These are phyloP conservation scores for Macaria liturata DNA, from an alignment of 2,888 invertebrate genomes.

Conservation along the genomic window DNA sequence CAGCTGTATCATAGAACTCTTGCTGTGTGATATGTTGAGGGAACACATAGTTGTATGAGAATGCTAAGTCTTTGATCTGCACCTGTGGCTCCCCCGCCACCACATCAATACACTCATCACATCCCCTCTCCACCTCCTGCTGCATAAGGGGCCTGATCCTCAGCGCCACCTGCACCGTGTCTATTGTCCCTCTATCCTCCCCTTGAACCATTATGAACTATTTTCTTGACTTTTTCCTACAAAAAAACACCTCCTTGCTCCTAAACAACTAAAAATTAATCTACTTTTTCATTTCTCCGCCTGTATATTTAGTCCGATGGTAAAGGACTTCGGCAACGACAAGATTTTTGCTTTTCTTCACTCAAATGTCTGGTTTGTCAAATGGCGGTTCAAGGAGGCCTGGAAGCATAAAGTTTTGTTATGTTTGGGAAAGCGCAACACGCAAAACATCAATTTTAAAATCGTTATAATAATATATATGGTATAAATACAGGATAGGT, in stretches of 20 bases:
- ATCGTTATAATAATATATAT: background rate
- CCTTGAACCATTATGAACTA: constrained; percentile 62
- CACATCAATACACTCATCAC: constrained; percentile 88
- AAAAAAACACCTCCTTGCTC: constrained; percentile 33
- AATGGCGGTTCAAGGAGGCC: constrained; percentile 29
- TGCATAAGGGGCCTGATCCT: constrained; percentile 91
- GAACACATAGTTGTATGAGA: constrained; percentile 94
- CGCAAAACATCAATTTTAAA: background rate
- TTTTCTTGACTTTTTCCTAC: constrained; percentile 20
- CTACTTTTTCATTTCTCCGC: constrained; percentile 39
- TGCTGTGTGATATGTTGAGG: constrained; percentile 87
- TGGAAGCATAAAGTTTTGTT: constrained; percentile 37
- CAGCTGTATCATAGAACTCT: constrained; percentile 88
- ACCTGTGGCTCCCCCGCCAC: constrained; percentile 87
- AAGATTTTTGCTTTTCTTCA: constrained; percentile 39
- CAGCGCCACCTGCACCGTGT: constrained; percentile 90
- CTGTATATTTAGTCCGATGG: constrained; percentile 37
- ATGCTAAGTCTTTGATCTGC: constrained; percentile 87
- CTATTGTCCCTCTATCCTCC: constrained; percentile 62
- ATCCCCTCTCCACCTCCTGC: constrained; percentile 89
- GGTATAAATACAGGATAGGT: too few species aligned
- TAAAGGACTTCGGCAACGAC: constrained; percentile 41
- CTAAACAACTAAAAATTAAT: constrained; percentile 24
- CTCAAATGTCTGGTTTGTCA: constrained; percentile 32
- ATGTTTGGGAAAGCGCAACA: too few species aligned